Conservation (phyloP, 2,797 vertebrate genomes). For the Cercopithecus neglectus region DNA sequence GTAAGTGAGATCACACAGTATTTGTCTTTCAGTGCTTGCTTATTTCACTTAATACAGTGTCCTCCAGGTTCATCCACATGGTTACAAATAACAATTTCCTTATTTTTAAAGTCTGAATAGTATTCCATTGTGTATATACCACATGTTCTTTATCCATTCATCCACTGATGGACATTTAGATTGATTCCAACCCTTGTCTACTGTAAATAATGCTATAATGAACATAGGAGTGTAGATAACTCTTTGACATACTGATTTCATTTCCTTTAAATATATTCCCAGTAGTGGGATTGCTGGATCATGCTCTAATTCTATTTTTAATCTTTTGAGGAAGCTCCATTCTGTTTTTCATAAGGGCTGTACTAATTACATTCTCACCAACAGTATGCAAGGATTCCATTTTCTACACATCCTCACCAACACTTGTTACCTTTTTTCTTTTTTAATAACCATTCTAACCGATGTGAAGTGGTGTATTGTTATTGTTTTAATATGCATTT, state of each 20-base stretch:
- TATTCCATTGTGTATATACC: not conserved
- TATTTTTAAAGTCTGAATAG: not conserved
- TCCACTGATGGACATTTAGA: too few species aligned
- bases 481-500: not conserved
- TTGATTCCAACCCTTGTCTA: not conserved
- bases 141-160: not conserved
- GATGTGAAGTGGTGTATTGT: not conserved
- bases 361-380: not conserved
- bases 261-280: not conserved
- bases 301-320: not conserved
- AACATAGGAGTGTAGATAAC: too few species aligned
- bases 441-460: not conserved
- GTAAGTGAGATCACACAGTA: not conserved
- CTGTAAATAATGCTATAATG: not conserved
- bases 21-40: not conserved
- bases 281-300: too few species aligned
- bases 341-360: not conserved
- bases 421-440: not conserved
- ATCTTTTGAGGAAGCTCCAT: not conserved
- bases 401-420: not conserved
- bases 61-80: not conserved
- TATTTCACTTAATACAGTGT: not conserved
- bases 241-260: not conserved
- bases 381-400: not conserved
- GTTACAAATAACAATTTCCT: not conserved